Evolutionary conservation across 2,113 vertebrate species (phyloP).

Genomic region (Pholis gunnellus): DNA sequence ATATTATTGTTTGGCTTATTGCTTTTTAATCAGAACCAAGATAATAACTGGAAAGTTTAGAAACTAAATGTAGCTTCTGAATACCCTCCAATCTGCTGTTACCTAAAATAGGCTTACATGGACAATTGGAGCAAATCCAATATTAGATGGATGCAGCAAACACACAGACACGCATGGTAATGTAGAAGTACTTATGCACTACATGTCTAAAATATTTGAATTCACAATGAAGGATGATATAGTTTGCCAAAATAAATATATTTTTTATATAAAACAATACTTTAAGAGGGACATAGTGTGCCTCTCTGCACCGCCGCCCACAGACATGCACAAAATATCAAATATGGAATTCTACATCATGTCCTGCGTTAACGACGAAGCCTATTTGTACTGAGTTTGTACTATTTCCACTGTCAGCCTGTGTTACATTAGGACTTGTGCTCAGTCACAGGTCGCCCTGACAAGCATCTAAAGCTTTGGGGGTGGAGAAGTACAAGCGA

Average conservation of each 20-base stretch:
- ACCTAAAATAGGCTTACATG: neutral
- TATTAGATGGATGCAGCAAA: neutral
- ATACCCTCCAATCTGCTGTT: neutral
- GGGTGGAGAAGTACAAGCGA: slow-evolving; percentile 18
- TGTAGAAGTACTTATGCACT: neutral
- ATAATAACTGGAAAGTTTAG: neutral
- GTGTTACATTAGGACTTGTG: slow-evolving; percentile 36
- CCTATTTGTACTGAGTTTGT: slow-evolving; percentile 40
- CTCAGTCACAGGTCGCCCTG: neutral
- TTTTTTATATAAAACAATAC: neutral
- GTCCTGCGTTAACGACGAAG: slow-evolving; percentile 42
- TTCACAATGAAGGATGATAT: neutral
- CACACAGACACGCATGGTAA: neutral
- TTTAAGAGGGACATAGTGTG: neutral
- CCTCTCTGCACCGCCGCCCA: slow-evolving; percentile 7
- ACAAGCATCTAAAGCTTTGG: slow-evolving; percentile 22
- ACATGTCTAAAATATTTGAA: neutral
- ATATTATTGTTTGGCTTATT: neutral
- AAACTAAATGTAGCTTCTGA: neutral
- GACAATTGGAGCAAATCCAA: neutral
- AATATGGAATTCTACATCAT: neutral
- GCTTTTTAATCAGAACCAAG: neutral
- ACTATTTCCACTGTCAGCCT: slow-evolving; percentile 34
- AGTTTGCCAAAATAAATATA: neutral
- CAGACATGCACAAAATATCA: slow-evolving; percentile 1